Base-by-base conservation (phyloP, 2,888 invertebrate genomes). In the Euzetes globulus region DNA sequence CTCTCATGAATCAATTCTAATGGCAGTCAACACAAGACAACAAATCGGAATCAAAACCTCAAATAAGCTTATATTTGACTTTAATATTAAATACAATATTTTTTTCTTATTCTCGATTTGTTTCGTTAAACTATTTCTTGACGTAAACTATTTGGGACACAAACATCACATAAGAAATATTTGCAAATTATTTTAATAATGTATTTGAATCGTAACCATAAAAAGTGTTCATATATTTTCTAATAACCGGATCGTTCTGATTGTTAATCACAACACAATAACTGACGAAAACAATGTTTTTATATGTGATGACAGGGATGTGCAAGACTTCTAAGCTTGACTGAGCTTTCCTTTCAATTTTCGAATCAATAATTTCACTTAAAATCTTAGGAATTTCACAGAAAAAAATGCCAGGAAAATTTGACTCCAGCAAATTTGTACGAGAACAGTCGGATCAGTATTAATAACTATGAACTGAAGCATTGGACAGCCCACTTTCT, bases 1-100 rank as follows among this genome's bases (percentile, higher is more conserved):
- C 33, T 33, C 63, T 25, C 22, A 63, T 63, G 33, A 33, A 37
- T 63, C 63, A 37, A 25, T 27, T 55, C 27, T 29, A 63, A 37
- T 63, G 63, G 63, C 63, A 63, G 17, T 63, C 63, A 63, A 63
- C 33, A 63, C 7, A 47, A 47, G 7, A 5, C n/a, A 50, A 50
- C 50, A n/a, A n/a, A n/a, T 19, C 2, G n/a, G 19, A 50, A 50
- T 22, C 19, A 25, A 55, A 63, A 33, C 33, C 63, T 63, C 63
- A 63, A 63, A 63, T 55, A 55, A 6, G n/a, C n/a, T 50, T 50
- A 50, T n/a, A 19, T 50, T 50, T 50, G n/a, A 19, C n/a, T 50
- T 55, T 22, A 19, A 22, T 25, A 22, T 55, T 55, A 19, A 22
- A 55, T 6, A 4, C 17, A 50, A 50, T 50, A 47, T 13, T 50